phyloP scores from a whole-genome alignment of 2,888 invertebrate species.

The Phragmatobia fuliginosa region DNA sequence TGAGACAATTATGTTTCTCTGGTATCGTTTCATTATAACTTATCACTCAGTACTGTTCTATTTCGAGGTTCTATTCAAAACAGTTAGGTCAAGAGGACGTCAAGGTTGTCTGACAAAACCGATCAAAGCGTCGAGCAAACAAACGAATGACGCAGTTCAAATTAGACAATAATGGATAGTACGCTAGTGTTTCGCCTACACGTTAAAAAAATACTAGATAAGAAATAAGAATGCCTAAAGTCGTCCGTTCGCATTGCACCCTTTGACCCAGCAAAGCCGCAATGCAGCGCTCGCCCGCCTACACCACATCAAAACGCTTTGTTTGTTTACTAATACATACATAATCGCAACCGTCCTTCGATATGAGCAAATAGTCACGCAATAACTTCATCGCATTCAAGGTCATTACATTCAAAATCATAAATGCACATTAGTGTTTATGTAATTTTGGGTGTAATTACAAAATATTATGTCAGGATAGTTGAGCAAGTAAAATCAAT shows the following conservation, averaged over 20 bases:
- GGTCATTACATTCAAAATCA: background rate
- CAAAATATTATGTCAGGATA: constrained; percentile 27
- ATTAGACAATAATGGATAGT: constrained; percentile 34
- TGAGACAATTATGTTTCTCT: constrained; percentile 21
- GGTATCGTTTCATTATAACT: constrained; percentile 52
- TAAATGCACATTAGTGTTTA: constrained; percentile 20
- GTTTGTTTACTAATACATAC: constrained; percentile 69
- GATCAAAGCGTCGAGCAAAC: constrained; percentile 48
- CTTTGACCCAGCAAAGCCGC: constrained; percentile 72
- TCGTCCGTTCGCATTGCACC: constrained; percentile 73
- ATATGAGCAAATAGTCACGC: constrained; percentile 43
- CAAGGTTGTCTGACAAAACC: constrained; percentile 58
- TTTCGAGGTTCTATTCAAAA: constrained; percentile 58
- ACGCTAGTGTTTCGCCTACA: constrained; percentile 31
- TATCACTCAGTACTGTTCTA: constrained; percentile 50
- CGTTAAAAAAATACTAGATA: constrained; percentile 23
- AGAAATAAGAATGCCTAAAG: constrained; percentile 57
- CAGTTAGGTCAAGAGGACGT: constrained; percentile 59
- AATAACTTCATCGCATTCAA: constrained; percentile 6
- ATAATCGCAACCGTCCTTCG: constrained; percentile 59
- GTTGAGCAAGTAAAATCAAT: constrained; percentile 42
- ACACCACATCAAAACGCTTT: constrained; percentile 70
- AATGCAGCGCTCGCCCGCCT: constrained; percentile 71
- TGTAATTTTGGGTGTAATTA: constrained; percentile 23
- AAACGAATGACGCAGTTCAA: constrained; percentile 48